Percentiles rank a stretch among this genome's conserved stretches.
These are phyloP conservation scores for Apamea crenata DNA, from an alignment of 2,888 invertebrate genomes.

Conservation along the genomic window DNA sequence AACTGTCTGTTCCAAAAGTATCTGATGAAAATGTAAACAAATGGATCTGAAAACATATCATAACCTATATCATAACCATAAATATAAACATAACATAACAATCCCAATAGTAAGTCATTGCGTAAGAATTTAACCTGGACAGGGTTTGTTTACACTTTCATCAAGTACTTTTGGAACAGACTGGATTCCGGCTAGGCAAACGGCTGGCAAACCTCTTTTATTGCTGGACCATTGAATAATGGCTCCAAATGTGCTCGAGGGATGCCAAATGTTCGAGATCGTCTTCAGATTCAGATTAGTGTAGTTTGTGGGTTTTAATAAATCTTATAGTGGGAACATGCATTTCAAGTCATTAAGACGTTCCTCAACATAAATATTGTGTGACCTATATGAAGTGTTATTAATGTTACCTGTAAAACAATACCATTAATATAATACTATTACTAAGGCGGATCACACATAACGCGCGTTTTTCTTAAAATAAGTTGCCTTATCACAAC, in stretches of 20 bases:
- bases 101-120: background rate
- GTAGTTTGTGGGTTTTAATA: background rate
- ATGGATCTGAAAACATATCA: background rate
- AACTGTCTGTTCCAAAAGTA: background rate
- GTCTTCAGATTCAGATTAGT: conserved; percentile 11
- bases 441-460: too few species aligned
- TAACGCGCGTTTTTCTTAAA: too few species aligned
- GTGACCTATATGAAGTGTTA: background rate
- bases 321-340: background rate
- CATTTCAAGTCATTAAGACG: background rate
- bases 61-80: too few species aligned
- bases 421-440: too few species aligned
- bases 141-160: background rate
- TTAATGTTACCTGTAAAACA: background rate
- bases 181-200: conserved; percentile 7
- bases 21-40: background rate
- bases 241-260: background rate
- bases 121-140: background rate
- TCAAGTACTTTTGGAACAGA: background rate
- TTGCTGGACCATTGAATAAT: conserved; percentile 19
- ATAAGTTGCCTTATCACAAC: background rate
- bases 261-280: conserved; percentile 23
- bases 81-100: too few species aligned
- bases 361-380: background rate
- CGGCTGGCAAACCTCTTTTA: conserved; percentile 40